These are phyloP conservation scores for Hyposmocoma kahamanoa DNA, from an alignment of 1,140 invertebrate genomes.

Conservation along the genomic window DNA sequence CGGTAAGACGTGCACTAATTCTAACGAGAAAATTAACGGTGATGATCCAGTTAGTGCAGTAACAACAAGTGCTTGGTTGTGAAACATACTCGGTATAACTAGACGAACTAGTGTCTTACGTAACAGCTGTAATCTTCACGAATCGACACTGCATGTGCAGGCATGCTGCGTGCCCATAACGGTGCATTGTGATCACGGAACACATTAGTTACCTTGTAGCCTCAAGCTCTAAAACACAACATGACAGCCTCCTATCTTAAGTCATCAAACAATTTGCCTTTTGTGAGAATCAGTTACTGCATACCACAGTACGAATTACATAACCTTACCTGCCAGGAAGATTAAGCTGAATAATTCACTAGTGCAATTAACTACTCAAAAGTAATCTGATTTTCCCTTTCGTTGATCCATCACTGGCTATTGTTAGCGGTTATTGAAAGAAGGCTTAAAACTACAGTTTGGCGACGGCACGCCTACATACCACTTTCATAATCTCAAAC, in stretches of 20 bases:
- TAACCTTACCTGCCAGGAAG: not conserved
- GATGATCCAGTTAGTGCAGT: conserved; percentile 25
- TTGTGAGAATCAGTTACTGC: not conserved
- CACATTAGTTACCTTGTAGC: conserved; percentile 13
- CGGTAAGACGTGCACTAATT: not conserved
- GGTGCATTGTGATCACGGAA: conserved; percentile 31
- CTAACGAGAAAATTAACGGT: conserved; percentile 18
- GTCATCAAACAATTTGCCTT: not conserved
- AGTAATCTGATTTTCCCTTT: conserved; percentile 19
- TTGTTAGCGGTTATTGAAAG: conserved; percentile 14
- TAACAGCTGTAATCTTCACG: conserved; percentile 34
- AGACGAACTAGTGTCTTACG: conserved; percentile 33
- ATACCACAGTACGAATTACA: not conserved
- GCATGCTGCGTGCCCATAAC: conserved; percentile 28
- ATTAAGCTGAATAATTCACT: not conserved
- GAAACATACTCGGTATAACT: conserved; percentile 31
- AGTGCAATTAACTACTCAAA: conserved; percentile 13
- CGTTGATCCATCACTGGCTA: conserved; percentile 9
- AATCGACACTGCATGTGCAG: conserved; percentile 24
- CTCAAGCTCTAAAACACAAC: not conserved
- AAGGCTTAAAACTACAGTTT: conserved; percentile 12
- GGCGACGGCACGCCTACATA: conserved; percentile 16
- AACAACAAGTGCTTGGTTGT: conserved; percentile 39
- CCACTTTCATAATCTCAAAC: conserved; percentile 44
- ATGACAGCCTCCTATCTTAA: not conserved